phyloP scores from a whole-genome alignment of 2,797 vertebrate genomes.

The Falco concolor region DNA sequence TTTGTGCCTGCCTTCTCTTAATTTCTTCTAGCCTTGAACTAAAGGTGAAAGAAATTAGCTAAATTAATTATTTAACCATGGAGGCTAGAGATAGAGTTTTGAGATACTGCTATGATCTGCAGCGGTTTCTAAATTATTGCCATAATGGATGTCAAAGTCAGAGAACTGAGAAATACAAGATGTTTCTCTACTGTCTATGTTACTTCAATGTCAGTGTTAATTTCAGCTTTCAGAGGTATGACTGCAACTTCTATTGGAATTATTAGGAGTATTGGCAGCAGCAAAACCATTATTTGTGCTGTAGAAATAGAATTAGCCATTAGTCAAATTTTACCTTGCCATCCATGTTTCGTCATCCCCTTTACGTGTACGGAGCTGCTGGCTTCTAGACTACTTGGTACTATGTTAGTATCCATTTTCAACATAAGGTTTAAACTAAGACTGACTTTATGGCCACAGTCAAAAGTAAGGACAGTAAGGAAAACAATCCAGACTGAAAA shows the following conservation, averaged over 20 bases:
- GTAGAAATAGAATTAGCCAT: neutral
- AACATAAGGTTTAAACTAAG: neutral
- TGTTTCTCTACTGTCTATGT: neutral
- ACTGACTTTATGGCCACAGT: neutral
- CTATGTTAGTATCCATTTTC: neutral
- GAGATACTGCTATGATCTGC: neutral
- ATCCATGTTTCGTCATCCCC: neutral
- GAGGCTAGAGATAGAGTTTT: neutral
- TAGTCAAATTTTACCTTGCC: neutral
- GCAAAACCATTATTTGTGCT: neutral
- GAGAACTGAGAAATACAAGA: neutral
- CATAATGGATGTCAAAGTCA: neutral
- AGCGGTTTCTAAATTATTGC: neutral
- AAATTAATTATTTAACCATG: neutral
- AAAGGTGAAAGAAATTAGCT: neutral
- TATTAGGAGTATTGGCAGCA: neutral
- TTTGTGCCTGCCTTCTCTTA: neutral
- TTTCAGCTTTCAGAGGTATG: neutral
- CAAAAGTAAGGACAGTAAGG: neutral
- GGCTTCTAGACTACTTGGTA: neutral
- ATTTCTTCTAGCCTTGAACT: neutral
- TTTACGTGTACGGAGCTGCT: neutral
- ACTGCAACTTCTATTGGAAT: neutral
- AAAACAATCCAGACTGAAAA: neutral
- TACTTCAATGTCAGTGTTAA: neutral